phyloP scores from a whole-genome alignment of 2,113 vertebrate genomes.

The Hydrochoerus hydrochaeris region DNA sequence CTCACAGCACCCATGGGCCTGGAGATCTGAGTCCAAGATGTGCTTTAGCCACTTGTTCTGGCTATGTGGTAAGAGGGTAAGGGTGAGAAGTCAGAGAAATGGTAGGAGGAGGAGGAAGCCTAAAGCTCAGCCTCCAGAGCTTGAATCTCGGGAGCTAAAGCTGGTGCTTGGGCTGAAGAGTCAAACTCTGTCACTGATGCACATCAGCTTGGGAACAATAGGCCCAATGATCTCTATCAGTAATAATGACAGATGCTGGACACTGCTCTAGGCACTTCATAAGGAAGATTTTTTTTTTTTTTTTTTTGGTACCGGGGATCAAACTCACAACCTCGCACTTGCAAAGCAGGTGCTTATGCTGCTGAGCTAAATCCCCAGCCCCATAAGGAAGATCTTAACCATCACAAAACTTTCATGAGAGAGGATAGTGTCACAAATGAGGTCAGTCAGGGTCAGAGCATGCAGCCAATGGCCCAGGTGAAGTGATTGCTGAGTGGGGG shows the following conservation, averaged over 20 bases:
- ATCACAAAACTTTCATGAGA: neutral
- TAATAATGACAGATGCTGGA: neutral
- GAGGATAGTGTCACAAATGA: neutral
- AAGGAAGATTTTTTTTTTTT: neutral
- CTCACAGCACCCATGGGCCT: accelerated
- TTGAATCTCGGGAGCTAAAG: neutral
- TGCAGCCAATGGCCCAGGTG: neutral
- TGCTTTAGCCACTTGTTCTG: neutral
- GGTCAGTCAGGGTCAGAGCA: neutral
- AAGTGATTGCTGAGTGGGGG: neutral
- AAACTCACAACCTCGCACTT: too few relatives aligned
- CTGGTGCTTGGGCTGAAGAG: neutral
- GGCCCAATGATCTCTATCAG: neutral
- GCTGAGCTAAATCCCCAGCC: too few relatives aligned
- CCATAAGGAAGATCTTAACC: neutral
- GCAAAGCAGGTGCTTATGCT: too few relatives aligned
- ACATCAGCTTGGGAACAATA: too few relatives aligned
- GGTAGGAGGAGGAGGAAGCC: neutral
- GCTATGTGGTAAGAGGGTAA: neutral
- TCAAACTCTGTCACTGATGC: neutral
- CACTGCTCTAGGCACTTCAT: neutral
- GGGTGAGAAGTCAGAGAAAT: neutral
- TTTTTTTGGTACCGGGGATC: too few relatives aligned
- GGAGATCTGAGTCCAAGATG: neutral
- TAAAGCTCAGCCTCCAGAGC: neutral